Evolutionary conservation across 2,113 vertebrate genomes (phyloP).

Genomic region (Limanda limanda): DNA sequence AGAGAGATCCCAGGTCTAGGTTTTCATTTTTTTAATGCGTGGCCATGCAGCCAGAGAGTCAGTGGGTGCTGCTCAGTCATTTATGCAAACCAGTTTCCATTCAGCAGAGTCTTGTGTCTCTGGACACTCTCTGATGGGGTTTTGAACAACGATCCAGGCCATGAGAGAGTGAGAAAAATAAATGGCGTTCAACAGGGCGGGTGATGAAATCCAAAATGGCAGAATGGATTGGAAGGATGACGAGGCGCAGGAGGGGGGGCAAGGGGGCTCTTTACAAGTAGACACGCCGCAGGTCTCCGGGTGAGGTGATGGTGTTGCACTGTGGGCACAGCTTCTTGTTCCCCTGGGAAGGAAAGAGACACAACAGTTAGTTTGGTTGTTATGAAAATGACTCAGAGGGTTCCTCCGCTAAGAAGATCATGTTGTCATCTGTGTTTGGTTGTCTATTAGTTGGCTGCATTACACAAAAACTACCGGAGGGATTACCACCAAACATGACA

Average conservation of each 20-base stretch:
- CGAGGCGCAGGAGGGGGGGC: conserved; percentile 19
- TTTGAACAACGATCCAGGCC: conserved; percentile 40
- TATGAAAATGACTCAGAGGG: not conserved
- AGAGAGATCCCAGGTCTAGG: not conserved
- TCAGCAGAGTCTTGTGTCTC: conserved; percentile 43
- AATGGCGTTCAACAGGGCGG: conserved; percentile 28
- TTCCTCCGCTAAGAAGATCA: not conserved
- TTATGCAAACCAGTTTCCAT: conserved; percentile 14
- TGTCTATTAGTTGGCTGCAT: no score
- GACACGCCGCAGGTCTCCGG: conserved; percentile 96
- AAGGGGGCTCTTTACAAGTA: conserved; percentile 91
- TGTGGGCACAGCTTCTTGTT: conserved; percentile 99
- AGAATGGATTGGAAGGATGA: conserved; percentile 43
- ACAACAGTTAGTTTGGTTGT: conserved; percentile 4
- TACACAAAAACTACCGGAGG: no score
- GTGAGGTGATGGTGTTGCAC: conserved; percentile 99
- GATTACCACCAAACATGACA: no score
- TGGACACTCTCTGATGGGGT: conserved; percentile 45
- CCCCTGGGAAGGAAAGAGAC: conserved; percentile 83
- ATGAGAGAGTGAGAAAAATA: conserved; percentile 28
- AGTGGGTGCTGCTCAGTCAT: conserved; percentile 36
- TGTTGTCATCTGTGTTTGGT: no score
- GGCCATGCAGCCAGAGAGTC: conserved; percentile 37
- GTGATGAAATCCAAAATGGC: conserved; percentile 56
- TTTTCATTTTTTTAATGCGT: not conserved